These are phyloP conservation scores for Hypanus sabinus DNA, from an alignment of 2,113 vertebrate species.

Conservation along the genomic window DNA sequence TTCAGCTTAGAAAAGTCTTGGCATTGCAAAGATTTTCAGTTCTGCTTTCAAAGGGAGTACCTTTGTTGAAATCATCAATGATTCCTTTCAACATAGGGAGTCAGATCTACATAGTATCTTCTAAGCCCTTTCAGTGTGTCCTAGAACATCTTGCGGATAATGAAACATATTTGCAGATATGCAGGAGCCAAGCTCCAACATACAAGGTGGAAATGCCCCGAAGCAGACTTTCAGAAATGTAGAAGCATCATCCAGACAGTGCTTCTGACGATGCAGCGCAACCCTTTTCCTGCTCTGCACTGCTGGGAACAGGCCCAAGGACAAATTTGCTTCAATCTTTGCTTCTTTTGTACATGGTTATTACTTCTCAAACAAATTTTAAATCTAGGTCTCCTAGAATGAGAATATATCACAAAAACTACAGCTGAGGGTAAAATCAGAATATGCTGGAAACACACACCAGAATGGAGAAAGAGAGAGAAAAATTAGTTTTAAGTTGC, in stretches of 20 bases:
- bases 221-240: too few relatives aligned
- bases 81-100: background rate
- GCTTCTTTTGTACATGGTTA: background rate
- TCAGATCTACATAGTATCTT: too few relatives aligned
- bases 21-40: constrained; percentile 19
- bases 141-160: too few relatives aligned
- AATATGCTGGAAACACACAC: background rate
- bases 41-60: background rate
- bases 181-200: too few relatives aligned
- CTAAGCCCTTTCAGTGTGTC: too few relatives aligned
- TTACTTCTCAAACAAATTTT: background rate
- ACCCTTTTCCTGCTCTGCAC: too few relatives aligned
- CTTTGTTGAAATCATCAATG: background rate
- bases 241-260: too few relatives aligned
- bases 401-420: background rate
- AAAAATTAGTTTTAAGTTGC: too few relatives aligned
- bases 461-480: too few relatives aligned
- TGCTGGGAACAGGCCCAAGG: background rate
- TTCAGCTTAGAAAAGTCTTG: background rate
- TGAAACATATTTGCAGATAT: too few relatives aligned
- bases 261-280: too few relatives aligned
- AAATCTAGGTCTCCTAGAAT: background rate
- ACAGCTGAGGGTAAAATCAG: background rate
- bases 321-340: background rate
- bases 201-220: too few relatives aligned